Percentiles rank a stretch among this genome's conserved stretches.
Conservation (phyloP, 2,888 invertebrate genomes). For the Patella ulyssiponensis region DNA sequence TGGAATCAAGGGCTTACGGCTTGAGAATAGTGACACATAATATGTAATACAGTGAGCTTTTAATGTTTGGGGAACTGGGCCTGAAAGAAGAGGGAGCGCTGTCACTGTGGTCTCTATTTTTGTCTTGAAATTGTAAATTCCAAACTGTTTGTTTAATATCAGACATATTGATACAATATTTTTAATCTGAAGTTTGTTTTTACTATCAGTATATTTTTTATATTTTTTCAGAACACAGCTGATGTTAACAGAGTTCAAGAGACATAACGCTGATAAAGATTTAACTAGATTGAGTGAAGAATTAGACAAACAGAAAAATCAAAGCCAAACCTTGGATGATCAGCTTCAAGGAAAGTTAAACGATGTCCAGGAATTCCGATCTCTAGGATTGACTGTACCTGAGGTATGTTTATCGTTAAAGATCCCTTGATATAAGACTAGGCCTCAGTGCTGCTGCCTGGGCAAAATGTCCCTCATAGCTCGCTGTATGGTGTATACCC, state of each 20-base stretch:
- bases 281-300: conserved; percentile 60
- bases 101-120: too few species aligned
- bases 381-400: conserved; percentile 52
- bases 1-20: too few species aligned
- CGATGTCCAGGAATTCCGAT: conserved; percentile 52
- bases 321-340: conserved; percentile 48
- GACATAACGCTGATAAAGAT: conserved; percentile 64
- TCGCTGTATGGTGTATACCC: too few species aligned
- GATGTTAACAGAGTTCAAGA: conserved; percentile 68
- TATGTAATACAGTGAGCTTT: too few species aligned
- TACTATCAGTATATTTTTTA: too few species aligned
- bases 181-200: too few species aligned
- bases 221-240: conserved; percentile 58
- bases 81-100: too few species aligned
- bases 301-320: conserved; percentile 49
- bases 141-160: too few species aligned
- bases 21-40: too few species aligned
- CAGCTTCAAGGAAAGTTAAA: conserved; percentile 49
- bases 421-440: neutral
- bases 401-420: conserved; percentile 44
- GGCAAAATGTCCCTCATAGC: neutral
- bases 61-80: too few species aligned
- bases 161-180: too few species aligned
- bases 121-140: too few species aligned
- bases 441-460: neutral